phyloP scores from a whole-genome alignment of 1,140 invertebrate genomes.

The Campoletis sonorensis region DNA sequence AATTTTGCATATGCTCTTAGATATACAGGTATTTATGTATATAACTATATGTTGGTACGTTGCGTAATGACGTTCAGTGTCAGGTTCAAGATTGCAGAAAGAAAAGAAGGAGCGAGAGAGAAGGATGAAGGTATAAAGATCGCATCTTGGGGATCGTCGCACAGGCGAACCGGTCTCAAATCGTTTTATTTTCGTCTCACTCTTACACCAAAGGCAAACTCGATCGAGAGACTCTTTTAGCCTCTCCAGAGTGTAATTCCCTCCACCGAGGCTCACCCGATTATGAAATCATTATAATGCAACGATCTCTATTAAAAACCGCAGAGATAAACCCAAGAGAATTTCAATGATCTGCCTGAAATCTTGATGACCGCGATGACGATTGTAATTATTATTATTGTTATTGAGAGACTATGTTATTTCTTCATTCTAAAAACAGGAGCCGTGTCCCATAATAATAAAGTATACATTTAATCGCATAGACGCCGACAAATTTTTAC shows the following conservation, averaged over 20 bases:
- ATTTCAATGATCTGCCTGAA: not conserved
- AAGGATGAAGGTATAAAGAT: conserved; percentile 4
- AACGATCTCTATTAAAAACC: conserved; percentile 30
- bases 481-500: not conserved
- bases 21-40: conserved; percentile 25
- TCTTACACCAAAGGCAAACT: conserved; percentile 5
- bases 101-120: not conserved
- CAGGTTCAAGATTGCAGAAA: conserved; percentile 25
- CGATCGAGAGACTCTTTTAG: not conserved
- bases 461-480: not conserved
- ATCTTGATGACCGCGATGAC: conserved; percentile 16
- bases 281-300: conserved; percentile 40
- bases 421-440: not conserved
- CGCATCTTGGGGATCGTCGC: conserved; percentile 10
- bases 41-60: not conserved
- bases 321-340: not conserved
- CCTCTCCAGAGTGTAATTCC: conserved; percentile 12
- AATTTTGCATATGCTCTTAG: conserved; percentile 19
- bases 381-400: not conserved
- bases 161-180: conserved; percentile 35
- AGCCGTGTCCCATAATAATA: not conserved
- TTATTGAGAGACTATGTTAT: not conserved
- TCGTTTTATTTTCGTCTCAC: conserved; percentile 17
- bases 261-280: not conserved
- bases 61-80: conserved; percentile 39